Base-by-base conservation (phyloP, 2,113 vertebrate genomes). In the Tychaedon coryphoeus region DNA sequence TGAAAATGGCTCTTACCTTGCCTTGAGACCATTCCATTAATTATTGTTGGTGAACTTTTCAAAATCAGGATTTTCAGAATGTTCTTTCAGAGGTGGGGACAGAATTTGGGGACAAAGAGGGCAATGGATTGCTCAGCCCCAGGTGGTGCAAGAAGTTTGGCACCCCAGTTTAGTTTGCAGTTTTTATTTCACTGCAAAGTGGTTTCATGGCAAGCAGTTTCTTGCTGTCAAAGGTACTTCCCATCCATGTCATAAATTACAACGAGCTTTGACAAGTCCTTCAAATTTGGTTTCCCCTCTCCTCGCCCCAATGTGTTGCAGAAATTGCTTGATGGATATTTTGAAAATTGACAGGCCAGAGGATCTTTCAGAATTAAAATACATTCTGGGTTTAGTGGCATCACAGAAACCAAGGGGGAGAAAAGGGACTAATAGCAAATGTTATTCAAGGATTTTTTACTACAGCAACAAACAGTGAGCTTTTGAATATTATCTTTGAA, bases 261-360 rank as follows among this genome's bases (percentile, higher is more conserved):
- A 79, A 14, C 38, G 48, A 93, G 85, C 64, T 86, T 92, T 96
- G 93, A 96, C 95, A 96, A 92, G 93, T 67, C 88, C 85, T 94
- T 97, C 92, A 91, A 76, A 94, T 95, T 91, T 92, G 78, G 43
- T 79, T 94, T 91, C 81, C 67, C 71, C 78, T 94, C 80, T 86
- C 74, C 81, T 90, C 2, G 1, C 77, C 62, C 78, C 74, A 76
- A 3, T 40, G 87, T 94, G 92, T 92, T 90, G 57, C 87, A 91
- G 62, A 94, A 97, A 83, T 50, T 64, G 33, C 64, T 93, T 96
- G 85, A 92, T 80, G 94, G 71, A 71, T 96, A 90, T 70, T 96
- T 88, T 56, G 81, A 12, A 90, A 80, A 42, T 38, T 95, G 86
- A 87, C 96, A 92, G 83, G 74, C 64, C 71, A 88, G 71, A 94